Percentiles rank a stretch among this genome's conserved stretches.
Conservation (phyloP, 37 sponge, comb jelly and placozoan genomes). For the Bolinopsis microptera region DNA sequence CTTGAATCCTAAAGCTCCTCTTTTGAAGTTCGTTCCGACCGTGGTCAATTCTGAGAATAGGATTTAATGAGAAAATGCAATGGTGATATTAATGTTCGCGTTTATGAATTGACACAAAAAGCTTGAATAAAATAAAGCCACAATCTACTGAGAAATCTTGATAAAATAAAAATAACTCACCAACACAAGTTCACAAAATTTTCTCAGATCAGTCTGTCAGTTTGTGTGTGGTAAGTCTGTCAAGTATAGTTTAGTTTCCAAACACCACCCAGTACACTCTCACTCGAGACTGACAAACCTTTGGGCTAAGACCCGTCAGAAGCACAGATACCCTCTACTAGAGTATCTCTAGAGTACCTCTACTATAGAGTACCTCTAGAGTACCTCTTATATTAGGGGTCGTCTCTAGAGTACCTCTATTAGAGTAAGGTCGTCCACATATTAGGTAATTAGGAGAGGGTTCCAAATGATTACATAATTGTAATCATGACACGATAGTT, state of each 20-base stretch:
- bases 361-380: too few species aligned
- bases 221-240: not conserved
- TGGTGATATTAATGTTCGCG: too few species aligned
- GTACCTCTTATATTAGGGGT: too few species aligned
- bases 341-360: too few species aligned
- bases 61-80: too few species aligned
- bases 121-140: not conserved
- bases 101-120: too few species aligned
- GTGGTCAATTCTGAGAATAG: not conserved
- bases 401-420: too few species aligned
- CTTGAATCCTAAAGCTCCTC: not conserved
- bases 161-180: not conserved
- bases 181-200: not conserved
- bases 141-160: not conserved
- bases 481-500: too few species aligned
- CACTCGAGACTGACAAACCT: not conserved
- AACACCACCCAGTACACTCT: not conserved
- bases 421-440: too few species aligned
- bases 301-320: not conserved
- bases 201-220: not conserved
- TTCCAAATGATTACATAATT: too few species aligned
- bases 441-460: too few species aligned
- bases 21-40: not conserved
- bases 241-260: not conserved
- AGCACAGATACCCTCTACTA: not conserved